Evolutionary conservation across 2,113 vertebrate species (phyloP).

Genomic region (Neopipo cinnamomea): DNA sequence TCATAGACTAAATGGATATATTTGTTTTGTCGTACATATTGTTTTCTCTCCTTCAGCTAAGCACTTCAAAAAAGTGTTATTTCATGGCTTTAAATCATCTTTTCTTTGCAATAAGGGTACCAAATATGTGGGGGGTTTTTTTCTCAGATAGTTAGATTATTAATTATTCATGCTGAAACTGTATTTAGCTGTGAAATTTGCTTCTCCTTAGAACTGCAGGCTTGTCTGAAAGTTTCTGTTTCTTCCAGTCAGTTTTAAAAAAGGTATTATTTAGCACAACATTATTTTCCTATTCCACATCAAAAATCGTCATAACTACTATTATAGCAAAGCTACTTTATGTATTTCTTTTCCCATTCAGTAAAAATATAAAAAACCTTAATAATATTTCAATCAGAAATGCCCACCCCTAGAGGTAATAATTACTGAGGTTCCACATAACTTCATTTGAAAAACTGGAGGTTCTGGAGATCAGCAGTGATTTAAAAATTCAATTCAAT

Average conservation of each 20-base stretch:
- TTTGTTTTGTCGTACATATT: neutral
- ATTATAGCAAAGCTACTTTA: neutral
- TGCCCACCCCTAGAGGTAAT: neutral
- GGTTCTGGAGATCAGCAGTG: neutral
- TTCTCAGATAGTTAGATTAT: neutral
- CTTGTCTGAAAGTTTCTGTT: neutral
- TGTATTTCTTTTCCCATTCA: neutral
- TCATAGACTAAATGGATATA: neutral
- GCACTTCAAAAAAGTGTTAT: neutral
- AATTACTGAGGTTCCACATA: neutral
- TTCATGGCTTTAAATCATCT: neutral
- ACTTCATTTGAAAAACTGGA: neutral
- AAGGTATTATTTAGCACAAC: neutral
- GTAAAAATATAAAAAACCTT: neutral
- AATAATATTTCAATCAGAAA: neutral
- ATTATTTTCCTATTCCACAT: neutral
- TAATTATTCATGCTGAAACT: neutral
- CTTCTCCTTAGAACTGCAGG: neutral
- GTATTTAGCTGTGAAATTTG: neutral
- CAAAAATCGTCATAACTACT: neutral
- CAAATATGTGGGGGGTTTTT: neutral
- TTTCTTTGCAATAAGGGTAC: neutral
- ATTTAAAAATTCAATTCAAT: neutral
- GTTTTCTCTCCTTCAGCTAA: neutral
- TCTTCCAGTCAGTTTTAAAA: neutral